phyloP scores from a whole-genome alignment of 2,113 vertebrate genomes.

The Parus major region DNA sequence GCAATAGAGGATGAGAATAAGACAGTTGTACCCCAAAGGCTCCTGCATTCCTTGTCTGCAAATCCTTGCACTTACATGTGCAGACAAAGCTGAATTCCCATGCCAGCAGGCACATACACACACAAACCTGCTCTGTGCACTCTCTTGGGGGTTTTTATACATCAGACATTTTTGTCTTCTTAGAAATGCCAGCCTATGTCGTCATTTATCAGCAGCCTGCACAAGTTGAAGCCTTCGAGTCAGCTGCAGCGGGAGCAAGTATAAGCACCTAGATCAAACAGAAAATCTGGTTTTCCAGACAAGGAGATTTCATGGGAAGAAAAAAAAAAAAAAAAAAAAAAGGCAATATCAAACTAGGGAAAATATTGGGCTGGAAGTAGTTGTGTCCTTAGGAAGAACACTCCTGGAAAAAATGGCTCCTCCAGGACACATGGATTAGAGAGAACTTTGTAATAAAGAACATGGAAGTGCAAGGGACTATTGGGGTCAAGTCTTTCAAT shows the following conservation, averaged over 20 bases:
- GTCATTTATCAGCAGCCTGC: background rate
- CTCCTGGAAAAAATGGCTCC: background rate
- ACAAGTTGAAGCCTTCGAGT: background rate
- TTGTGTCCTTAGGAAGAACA: background rate
- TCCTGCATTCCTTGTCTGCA: conserved; percentile 30
- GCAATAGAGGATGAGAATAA: background rate
- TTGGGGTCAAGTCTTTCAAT: background rate
- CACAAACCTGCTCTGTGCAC: background rate
- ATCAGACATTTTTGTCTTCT: background rate
- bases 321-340: background rate
- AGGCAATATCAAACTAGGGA: background rate
- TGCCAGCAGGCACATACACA: background rate
- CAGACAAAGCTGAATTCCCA: background rate
- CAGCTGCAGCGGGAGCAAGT: background rate
- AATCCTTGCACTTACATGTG: background rate
- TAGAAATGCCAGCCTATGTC: background rate
- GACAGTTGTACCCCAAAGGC: conserved; percentile 24
- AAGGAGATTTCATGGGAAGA: accelerated
- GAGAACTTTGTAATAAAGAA: background rate
- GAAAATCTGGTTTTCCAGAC: background rate
- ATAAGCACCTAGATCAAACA: background rate
- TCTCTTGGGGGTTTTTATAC: background rate
- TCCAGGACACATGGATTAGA: background rate
- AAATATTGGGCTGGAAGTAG: background rate
- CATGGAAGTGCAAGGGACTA: background rate